These are phyloP conservation scores for Gracilinanus agilis DNA, from an alignment of 2,113 vertebrate species.

Conservation along the genomic window DNA sequence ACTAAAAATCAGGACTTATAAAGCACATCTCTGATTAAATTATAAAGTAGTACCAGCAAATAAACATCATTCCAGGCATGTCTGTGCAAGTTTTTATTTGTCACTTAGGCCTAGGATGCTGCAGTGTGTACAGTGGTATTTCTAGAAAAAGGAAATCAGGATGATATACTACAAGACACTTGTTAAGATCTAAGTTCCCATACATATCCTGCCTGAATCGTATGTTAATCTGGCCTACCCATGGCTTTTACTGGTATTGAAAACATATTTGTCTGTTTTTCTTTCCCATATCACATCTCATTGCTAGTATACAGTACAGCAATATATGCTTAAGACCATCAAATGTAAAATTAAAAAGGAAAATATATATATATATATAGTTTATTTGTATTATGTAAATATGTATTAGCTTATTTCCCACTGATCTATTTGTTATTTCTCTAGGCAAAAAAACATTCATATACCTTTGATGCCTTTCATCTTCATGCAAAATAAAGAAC, in stretches of 20 bases:
- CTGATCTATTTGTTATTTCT: background rate
- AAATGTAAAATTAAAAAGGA: background rate
- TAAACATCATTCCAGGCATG: constrained; percentile 50
- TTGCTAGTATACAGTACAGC: background rate
- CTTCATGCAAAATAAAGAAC: background rate
- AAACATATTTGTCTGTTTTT: background rate
- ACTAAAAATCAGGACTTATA: constrained; percentile 31
- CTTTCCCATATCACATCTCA: background rate
- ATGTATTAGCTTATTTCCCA: background rate
- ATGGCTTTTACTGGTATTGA: too few species aligned
- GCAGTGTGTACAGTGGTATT: constrained; percentile 46
- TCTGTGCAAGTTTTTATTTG: constrained; percentile 56
- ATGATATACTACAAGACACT: constrained; percentile 28
- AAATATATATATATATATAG: too few species aligned
- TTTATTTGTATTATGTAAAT: background rate
- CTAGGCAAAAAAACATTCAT: background rate
- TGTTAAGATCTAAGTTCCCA: background rate
- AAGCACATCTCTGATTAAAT: background rate
- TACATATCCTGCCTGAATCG: background rate
- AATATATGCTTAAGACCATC: background rate
- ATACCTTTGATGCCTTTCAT: background rate
- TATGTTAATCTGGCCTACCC: too few species aligned
- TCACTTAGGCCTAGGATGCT: constrained; percentile 45
- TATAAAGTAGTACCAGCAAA: constrained; percentile 32
- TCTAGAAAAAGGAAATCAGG: constrained; percentile 13